Conservation (phyloP, 2,113 vertebrate species). For the Brachypteracias leptosomus region DNA sequence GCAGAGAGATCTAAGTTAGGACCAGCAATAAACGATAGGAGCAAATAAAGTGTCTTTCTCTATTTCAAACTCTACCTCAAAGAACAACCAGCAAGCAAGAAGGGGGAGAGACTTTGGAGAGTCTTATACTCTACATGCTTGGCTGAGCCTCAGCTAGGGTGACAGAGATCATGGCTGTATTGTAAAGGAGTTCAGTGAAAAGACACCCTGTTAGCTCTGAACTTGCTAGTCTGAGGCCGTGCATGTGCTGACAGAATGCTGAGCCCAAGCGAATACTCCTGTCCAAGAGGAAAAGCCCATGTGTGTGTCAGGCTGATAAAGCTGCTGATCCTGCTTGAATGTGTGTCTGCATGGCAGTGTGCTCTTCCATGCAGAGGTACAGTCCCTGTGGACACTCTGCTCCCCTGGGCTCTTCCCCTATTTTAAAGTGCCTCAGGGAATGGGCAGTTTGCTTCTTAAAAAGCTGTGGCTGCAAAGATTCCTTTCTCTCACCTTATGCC, state of each 20-base stretch:
- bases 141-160: constrained; percentile 4
- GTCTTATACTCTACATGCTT: neutral
- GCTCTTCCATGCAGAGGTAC: fast-evolving
- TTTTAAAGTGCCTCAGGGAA: neutral
- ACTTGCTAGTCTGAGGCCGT: neutral
- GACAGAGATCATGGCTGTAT: constrained; percentile 1
- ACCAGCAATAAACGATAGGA: neutral
- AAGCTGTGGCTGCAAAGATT: neutral
- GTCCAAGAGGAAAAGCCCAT: neutral
- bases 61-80: neutral
- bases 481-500: neutral
- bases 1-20: neutral
- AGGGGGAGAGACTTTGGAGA: neutral
- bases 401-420: neutral
- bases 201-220: constrained; percentile 18
- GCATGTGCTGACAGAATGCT: neutral
- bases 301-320: constrained; percentile 53
- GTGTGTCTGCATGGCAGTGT: neutral
- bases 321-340: neutral
- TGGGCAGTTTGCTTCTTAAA: neutral
- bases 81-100: neutral
- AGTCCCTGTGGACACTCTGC: neutral
- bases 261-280: neutral
- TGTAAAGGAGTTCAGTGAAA: neutral
- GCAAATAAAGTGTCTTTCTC: neutral